Conservation (phyloP, 2,113 vertebrate genomes). For the Poecile atricapillus region DNA sequence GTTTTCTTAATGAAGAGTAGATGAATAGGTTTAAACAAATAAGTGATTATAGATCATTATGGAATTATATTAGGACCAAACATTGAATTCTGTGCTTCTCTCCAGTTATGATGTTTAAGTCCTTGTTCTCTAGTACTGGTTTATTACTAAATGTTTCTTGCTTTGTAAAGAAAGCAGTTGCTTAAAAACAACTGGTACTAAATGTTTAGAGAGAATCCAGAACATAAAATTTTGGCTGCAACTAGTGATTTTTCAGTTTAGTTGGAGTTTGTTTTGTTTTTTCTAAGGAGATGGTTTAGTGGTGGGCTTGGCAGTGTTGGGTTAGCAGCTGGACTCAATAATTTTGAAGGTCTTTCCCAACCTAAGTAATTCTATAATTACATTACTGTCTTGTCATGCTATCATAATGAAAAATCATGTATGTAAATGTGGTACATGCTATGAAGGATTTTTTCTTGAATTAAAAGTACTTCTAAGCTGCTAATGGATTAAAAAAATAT, state of each 20-base stretch:
- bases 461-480: neutral
- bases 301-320: neutral
- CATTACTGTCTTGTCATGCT: neutral
- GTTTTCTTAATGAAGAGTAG: neutral
- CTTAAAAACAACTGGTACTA: neutral
- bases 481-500: neutral
- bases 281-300: neutral
- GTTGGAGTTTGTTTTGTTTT: neutral
- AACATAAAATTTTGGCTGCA: neutral
- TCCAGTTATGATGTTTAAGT: neutral
- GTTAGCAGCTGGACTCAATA: neutral
- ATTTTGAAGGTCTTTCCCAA: neutral
- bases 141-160: neutral
- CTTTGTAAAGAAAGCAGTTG: neutral
- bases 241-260: neutral
- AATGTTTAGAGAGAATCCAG: neutral
- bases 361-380: neutral
- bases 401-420: neutral
- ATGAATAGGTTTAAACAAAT: neutral
- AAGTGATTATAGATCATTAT: neutral
- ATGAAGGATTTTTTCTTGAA: neutral
- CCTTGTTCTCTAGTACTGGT: neutral
- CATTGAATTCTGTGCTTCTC: neutral
- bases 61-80: neutral
- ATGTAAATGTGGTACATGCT: fast-evolving